Conservation (phyloP, 2,797 vertebrate genomes). For the Cuculus canorus region DNA sequence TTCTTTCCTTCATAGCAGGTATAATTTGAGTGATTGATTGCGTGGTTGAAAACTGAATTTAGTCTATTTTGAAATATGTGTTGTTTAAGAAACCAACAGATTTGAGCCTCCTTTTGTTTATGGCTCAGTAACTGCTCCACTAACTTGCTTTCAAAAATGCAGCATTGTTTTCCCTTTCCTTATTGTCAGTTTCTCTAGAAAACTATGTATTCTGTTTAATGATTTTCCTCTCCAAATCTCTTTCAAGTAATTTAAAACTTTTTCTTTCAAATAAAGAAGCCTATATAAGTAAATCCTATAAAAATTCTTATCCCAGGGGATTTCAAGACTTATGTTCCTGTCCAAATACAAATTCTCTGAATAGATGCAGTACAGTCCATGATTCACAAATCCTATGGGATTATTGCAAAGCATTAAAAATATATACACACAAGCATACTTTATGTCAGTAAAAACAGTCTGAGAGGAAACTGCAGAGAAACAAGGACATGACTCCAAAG, state of each 20-base stretch:
- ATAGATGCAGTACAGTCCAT: background rate
- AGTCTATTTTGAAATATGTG: slow-evolving; percentile 16
- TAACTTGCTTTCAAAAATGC: background rate
- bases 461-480: background rate
- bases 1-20: background rate
- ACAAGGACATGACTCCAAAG: background rate
- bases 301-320: background rate
- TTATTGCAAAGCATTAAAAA: background rate
- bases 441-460: background rate
- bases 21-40: background rate
- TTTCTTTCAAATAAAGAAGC: background rate
- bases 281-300: background rate
- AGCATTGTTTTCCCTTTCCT: background rate
- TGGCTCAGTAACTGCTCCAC: background rate
- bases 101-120: background rate
- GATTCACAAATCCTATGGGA: background rate
- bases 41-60: background rate
- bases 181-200: slow-evolving; percentile 2
- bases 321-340: background rate
- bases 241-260: background rate
- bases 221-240: background rate
- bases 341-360: background rate
- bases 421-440: background rate
- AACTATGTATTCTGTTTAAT: background rate
- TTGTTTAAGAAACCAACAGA: background rate